Conservation (phyloP, 2,113 vertebrate species). For the Phalacrocorax pelagicus region DNA sequence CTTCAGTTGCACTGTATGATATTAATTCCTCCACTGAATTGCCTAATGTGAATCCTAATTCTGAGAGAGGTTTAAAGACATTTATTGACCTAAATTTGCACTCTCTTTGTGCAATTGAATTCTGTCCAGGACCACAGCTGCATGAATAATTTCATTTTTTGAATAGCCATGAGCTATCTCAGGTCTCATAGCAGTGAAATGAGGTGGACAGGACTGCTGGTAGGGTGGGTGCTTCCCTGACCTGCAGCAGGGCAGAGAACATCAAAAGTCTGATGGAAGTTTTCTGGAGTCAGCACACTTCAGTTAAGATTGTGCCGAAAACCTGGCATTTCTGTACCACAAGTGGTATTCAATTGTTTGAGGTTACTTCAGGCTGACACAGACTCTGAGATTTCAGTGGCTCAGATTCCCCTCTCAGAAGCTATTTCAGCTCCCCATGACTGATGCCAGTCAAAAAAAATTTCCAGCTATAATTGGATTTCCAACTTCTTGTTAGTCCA, state of each 20-base stretch:
- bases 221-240: background rate
- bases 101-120: background rate
- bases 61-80: background rate
- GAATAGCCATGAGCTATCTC: background rate
- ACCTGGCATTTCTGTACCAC: background rate
- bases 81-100: background rate
- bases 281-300: background rate
- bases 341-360: background rate
- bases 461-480: background rate
- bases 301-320: background rate
- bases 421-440: background rate
- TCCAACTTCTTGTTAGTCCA: background rate
- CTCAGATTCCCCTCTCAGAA: background rate
- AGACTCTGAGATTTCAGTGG: background rate
- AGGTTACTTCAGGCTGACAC: background rate
- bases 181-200: background rate
- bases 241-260: background rate
- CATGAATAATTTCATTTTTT: background rate
- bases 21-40: background rate
- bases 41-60: background rate
- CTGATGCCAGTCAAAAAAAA: background rate
- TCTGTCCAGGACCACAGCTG: background rate
- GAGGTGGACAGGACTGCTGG: background rate
- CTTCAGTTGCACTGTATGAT: background rate
- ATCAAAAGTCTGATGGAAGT: background rate